Evolutionary conservation across 53 echinoderm and acorn worm species (phyloP), one percentile per base, ranked within the genome.

Genomic region (Patiria pectinifera): DNA sequence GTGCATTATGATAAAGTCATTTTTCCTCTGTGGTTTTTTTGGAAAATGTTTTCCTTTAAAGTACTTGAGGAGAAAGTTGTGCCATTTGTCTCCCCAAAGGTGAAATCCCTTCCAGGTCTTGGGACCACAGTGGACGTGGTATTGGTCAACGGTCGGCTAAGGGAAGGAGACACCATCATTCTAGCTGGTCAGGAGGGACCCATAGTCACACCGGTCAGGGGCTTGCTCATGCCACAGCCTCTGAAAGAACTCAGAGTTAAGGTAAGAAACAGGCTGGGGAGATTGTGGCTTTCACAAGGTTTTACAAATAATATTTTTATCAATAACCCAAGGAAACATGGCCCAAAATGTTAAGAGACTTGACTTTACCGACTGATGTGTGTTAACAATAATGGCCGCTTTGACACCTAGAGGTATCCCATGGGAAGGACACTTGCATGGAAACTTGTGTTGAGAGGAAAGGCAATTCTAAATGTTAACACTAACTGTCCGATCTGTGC

Each of bases 181-280:
- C 95, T 99, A 58, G 99, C 99, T 0, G 99, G 99, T 21, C 99
- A 99, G 92, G 99, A 99, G 87, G 99, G 99, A 8, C 97, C 97
- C 16, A 99, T 99, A 47, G 95, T 97, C 13, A 95, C 99, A 6
- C 97, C 95, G 59, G 59, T 97, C 44, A 95, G 97, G 91, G 96
- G 95, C 45, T 80, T 97, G 69, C 93, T 99, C 22, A 99, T 97
- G 94, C 97, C 99, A 2, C 93, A 99, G 59, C 99, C 99, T 2
- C 87, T 99, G 14, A 96, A 91, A 69, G 99, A 99, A 91, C 91
- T 99, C 70, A 91, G 99, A 87, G 99, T 99, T 10, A 99, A 99
- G 93, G 98, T 98, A 92, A 85, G 82, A 82, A n/a, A 83, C 22
- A 7, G 24, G 16, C 53, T 7, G 44, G 12, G 47, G 45, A 21